Percentiles rank a stretch among this genome's conserved stretches.
Conservation (phyloP, 2,113 vertebrate genomes). For the Myxocyprinus asiaticus region DNA sequence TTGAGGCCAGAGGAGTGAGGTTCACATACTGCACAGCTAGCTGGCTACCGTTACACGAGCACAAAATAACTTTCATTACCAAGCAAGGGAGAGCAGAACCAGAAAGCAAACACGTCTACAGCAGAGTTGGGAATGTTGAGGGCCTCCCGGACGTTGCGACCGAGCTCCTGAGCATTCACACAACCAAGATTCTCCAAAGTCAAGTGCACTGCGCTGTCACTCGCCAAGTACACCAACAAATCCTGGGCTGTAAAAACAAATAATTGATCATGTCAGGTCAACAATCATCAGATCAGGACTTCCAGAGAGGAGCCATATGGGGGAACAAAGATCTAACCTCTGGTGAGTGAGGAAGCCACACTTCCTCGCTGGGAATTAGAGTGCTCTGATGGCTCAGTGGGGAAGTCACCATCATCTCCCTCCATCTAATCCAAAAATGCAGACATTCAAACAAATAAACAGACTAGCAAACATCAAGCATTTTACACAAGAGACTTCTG, state of each 20-base stretch:
- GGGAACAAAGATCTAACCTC: slow-evolving; percentile 67
- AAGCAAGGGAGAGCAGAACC: slow-evolving; percentile 86
- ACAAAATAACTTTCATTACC: slow-evolving; percentile 68
- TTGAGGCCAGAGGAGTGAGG: too few species aligned
- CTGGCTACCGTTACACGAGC: too few species aligned
- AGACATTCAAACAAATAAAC: background rate
- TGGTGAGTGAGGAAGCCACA: slow-evolving; percentile 82
- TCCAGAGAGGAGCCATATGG: background rate
- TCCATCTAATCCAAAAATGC: slow-evolving; percentile 77
- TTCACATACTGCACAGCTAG: too few species aligned
- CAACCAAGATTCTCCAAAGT: slow-evolving; percentile 76
- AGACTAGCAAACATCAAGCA: background rate
- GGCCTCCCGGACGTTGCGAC: slow-evolving; percentile 77
- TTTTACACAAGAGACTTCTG: background rate
- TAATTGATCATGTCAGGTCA: background rate
- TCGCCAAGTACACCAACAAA: slow-evolving; percentile 82
- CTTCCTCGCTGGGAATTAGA: slow-evolving; percentile 81
- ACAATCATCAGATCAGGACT: background rate
- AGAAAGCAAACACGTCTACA: slow-evolving; percentile 82
- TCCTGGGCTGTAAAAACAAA: slow-evolving; percentile 73
- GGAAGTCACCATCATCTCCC: slow-evolving; percentile 69
- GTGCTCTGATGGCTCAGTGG: slow-evolving; percentile 58
- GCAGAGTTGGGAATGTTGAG: slow-evolving; percentile 78
- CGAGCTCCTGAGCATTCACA: slow-evolving; percentile 79
- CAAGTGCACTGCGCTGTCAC: slow-evolving; percentile 79